Percentiles rank a stretch among this genome's conserved stretches.
These are phyloP conservation scores for Pristiophorus japonicus DNA, from an alignment of 2,113 vertebrate genomes.

Conservation along the genomic window DNA sequence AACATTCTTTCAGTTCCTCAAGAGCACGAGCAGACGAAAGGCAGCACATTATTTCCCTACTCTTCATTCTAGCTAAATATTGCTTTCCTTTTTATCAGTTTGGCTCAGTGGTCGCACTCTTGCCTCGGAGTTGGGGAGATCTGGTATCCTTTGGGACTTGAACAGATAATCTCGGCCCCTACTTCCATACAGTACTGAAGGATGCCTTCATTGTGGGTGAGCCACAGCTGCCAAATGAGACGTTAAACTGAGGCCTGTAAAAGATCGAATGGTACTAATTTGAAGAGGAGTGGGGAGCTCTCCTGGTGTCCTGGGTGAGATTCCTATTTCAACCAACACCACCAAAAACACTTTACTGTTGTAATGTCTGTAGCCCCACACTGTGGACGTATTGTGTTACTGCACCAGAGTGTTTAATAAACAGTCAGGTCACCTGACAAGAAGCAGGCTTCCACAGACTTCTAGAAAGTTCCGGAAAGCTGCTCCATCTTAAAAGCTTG, in stretches of 20 bases:
- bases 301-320: background rate
- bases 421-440: too few relatives aligned
- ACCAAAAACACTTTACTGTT: too few relatives aligned
- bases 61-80: background rate
- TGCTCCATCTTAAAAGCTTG: too few relatives aligned
- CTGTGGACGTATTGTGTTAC: too few relatives aligned
- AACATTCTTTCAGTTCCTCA: background rate
- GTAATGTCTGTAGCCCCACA: too few relatives aligned
- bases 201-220: too few relatives aligned
- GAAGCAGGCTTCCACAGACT: too few relatives aligned
- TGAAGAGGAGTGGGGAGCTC: background rate
- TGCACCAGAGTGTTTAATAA: too few relatives aligned
- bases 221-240: too few relatives aligned
- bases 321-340: background rate
- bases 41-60: background rate
- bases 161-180: background rate
- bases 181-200: background rate
- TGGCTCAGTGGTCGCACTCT: background rate
- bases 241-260: too few relatives aligned
- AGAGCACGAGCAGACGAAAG: background rate
- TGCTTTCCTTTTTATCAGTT: background rate
- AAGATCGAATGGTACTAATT: background rate
- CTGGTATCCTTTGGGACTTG: background rate
- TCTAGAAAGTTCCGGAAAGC: too few relatives aligned
- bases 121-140: too few relatives aligned